Conservation (phyloP, 2,113 vertebrate species). For the Hippocampus mohnikei region DNA sequence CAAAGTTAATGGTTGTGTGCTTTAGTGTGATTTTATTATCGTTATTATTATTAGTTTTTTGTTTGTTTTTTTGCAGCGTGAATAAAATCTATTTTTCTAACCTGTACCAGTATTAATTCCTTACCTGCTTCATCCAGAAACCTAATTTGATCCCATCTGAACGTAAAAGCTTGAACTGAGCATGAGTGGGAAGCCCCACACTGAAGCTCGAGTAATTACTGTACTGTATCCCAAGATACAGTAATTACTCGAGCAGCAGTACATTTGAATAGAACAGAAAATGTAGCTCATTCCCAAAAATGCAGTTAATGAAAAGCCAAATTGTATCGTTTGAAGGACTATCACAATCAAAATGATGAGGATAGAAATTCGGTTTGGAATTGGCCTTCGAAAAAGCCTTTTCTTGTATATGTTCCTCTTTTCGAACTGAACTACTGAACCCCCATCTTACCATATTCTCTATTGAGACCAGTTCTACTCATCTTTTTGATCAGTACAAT, state of each 20-base stretch:
- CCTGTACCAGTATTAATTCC: not conserved
- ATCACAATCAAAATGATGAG: too few relatives aligned
- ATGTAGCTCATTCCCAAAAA: not conserved
- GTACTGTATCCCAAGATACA: not conserved
- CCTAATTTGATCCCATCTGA: not conserved
- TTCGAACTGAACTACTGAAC: too few relatives aligned
- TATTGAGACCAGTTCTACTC: too few relatives aligned
- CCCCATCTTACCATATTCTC: too few relatives aligned
- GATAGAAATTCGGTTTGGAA: too few relatives aligned
- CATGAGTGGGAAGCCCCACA: not conserved
- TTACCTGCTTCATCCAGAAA: not conserved
- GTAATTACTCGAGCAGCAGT: too few relatives aligned
- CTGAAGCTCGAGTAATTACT: not conserved
- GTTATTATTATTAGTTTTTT: too few relatives aligned
- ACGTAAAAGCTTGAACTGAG: not conserved
- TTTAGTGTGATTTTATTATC: not conserved
- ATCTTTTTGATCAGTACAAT: too few relatives aligned
- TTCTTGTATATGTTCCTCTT: too few relatives aligned
- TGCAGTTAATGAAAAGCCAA: too few relatives aligned
- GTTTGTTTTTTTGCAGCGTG: not conserved
- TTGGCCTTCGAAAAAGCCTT: too few relatives aligned
- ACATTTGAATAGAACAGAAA: not conserved
- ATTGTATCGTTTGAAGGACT: too few relatives aligned
- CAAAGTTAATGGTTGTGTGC: not conserved
- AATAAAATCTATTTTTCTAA: conserved; percentile 1